Percentiles rank a stretch among this genome's conserved stretches.
Conservation (phyloP, 2,888 invertebrate genomes). For the Pristionchus mayeri region DNA sequence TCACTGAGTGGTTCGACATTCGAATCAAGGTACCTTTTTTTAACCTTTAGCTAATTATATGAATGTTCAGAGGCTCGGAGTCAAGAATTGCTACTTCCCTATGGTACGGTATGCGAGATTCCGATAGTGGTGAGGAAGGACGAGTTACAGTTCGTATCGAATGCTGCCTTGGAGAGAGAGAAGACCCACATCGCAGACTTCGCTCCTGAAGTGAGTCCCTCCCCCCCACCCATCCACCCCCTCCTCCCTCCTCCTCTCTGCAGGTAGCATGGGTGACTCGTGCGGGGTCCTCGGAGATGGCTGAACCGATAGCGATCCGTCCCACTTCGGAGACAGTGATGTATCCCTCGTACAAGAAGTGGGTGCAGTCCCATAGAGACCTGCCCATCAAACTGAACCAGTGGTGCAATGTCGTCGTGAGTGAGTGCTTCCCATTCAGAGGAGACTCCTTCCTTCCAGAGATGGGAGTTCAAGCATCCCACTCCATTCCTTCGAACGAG, state of each 20-base stretch:
- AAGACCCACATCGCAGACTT: slow-evolving; percentile 98
- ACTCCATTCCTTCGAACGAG: slow-evolving; percentile 97
- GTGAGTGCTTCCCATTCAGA: slow-evolving; percentile 69
- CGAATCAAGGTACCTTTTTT: slow-evolving; percentile 76
- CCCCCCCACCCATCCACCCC: background rate
- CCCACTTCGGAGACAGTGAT: slow-evolving; percentile 99
- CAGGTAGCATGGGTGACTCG: slow-evolving; percentile 91
- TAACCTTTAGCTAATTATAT: background rate
- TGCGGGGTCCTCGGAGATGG: slow-evolving; percentile 93
- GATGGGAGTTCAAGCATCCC: slow-evolving; percentile 99
- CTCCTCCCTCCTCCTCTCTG: slow-evolving; percentile 47
- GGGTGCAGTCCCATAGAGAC: slow-evolving; percentile 97
- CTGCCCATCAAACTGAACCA: slow-evolving; percentile 96
- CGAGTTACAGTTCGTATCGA: slow-evolving; percentile 97
- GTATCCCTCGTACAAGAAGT: slow-evolving; percentile 98
- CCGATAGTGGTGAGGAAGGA: too few relatives aligned
- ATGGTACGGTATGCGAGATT: too few relatives aligned
- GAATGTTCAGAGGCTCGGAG: slow-evolving; percentile 86
- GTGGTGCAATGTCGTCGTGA: slow-evolving; percentile 98
- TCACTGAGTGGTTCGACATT: slow-evolving; percentile 78
- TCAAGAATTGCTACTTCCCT: slow-evolving; percentile 97
- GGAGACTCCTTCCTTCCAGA: slow-evolving; percentile 79
- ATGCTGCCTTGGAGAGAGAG: slow-evolving; percentile 91
- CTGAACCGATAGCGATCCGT: slow-evolving; percentile 96
- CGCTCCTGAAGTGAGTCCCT: slow-evolving; percentile 88